Evolutionary conservation across 2,888 invertebrate genomes (phyloP).

Genomic region (Lottia scabra): DNA sequence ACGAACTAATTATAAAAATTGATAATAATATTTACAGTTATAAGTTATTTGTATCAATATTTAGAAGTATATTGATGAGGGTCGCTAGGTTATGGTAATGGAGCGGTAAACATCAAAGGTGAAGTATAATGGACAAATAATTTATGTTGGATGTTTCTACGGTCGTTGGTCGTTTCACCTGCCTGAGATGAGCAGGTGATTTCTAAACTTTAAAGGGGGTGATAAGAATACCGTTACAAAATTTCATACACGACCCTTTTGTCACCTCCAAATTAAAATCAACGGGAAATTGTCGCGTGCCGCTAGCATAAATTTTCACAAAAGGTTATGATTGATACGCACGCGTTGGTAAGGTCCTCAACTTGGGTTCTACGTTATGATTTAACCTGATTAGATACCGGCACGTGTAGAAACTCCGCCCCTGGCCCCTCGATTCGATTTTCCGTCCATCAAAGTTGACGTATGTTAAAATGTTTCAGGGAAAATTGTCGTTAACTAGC

Average conservation of each 20-base stretch:
- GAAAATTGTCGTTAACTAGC: too few relatives aligned
- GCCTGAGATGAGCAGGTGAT: not conserved
- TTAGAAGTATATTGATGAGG: too few relatives aligned
- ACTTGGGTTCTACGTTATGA: not conserved
- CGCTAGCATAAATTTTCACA: not conserved
- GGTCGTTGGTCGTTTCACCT: not conserved
- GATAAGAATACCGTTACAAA: conserved; percentile 3
- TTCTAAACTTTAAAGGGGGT: not conserved
- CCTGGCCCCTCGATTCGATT: too few relatives aligned
- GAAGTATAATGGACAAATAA: too few relatives aligned
- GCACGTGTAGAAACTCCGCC: not conserved
- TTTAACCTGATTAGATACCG: not conserved
- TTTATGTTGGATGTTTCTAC: not conserved
- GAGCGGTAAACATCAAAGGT: too few relatives aligned
- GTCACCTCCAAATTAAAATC: not conserved
- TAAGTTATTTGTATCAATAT: too few relatives aligned
- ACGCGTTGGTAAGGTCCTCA: not conserved
- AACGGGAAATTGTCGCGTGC: conserved; percentile 4
- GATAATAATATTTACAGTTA: too few relatives aligned
- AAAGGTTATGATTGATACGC: conserved; percentile 3
- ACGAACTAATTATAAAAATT: too few relatives aligned
- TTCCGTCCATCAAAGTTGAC: too few relatives aligned
- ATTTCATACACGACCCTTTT: not conserved
- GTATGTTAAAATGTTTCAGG: too few relatives aligned
- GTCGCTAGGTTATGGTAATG: too few relatives aligned